Base-by-base conservation (phyloP, 2,797 vertebrate species). In the Helarctos malayanus region DNA sequence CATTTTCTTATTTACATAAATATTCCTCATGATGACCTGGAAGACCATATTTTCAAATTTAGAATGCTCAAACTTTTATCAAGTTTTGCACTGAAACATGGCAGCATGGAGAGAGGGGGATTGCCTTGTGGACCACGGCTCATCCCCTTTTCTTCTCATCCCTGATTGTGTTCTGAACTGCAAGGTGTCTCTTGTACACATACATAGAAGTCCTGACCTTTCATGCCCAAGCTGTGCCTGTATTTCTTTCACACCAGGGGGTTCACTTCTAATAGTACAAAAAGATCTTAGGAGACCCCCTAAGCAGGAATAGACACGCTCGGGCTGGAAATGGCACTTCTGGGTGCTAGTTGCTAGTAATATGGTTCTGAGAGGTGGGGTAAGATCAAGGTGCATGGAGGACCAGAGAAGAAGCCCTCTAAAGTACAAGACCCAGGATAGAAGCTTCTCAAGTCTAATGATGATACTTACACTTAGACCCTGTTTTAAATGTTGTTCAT, bases 351-450 rank as follows among this genome's bases (percentile, higher is more conserved):
- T 4, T 91, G 65, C 12, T 56, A 19, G 29, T 16, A 41, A 4
- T 47, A 18, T 65, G 29, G 18, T 57, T 80, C 71, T 88, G 45
- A 76, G 57, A 85, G 23, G 2, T 9, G 25, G 3, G 5, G 3
- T 23, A 3, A 0, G 23, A 25, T n/a, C 0, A 35, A 65, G 7
- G 5, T n/a, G 13, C 25, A 23, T 32, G 5, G 19, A 52, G 10
- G 52, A 16, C 9, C n/a, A 52, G 23, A 57, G 80, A 69, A n/a
- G 3, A 75, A 9, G 8, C 5, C 4, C 29, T 69, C 1, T 2
- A 27, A 65, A 35, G 1, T 25, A 29, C 1, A 4, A 2, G 54
- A 23, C 12, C 21, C 5, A 56, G n/a, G 25, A 10, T 14, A 57
- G 18, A 14, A 63, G 52, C 5, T 23, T 16, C 21, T 63, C 41